Conservation (phyloP, 2,888 invertebrate genomes). For the Dolomedes plantarius region DNA sequence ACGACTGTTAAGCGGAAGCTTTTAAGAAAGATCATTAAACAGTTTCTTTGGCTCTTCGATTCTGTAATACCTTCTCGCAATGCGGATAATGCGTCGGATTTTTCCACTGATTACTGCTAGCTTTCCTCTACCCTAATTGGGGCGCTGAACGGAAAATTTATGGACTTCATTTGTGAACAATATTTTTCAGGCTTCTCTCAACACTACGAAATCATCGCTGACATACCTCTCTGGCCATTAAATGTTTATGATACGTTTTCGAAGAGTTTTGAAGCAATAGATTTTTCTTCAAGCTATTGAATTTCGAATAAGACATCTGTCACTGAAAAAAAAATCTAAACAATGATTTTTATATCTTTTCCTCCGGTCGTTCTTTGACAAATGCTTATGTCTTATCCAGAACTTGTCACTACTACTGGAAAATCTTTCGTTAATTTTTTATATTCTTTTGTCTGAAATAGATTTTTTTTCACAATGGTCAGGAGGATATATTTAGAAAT, state of each 20-base stretch:
- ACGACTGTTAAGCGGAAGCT: conserved; percentile 4
- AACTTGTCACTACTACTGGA: no score
- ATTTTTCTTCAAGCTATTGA: neutral
- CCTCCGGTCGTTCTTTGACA: no score
- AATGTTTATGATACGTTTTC: neutral
- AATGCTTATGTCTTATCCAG: no score
- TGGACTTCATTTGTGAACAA: conserved; percentile 20
- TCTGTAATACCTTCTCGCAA: neutral
- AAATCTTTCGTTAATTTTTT: no score
- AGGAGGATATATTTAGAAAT: no score
- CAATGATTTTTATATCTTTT: neutral
- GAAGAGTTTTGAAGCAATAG: neutral
- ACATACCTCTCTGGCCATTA: no score
- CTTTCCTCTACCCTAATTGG: conserved; percentile 30
- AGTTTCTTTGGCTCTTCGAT: conserved; percentile 8
- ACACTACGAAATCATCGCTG: no score
- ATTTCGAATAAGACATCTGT: conserved; percentile 1
- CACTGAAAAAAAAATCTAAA: neutral
- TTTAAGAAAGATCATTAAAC: conserved; percentile 20
- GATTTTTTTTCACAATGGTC: no score
- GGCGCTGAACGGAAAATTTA: conserved; percentile 19
- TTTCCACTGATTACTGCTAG: conserved; percentile 19
- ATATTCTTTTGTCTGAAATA: no score
- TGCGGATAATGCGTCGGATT: neutral
- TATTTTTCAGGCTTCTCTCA: neutral